Percentiles rank a stretch among this genome's conserved stretches.
These are phyloP conservation scores for Pachypeltis micranthus DNA, from an alignment of 1,140 invertebrate species.

Conservation along the genomic window DNA sequence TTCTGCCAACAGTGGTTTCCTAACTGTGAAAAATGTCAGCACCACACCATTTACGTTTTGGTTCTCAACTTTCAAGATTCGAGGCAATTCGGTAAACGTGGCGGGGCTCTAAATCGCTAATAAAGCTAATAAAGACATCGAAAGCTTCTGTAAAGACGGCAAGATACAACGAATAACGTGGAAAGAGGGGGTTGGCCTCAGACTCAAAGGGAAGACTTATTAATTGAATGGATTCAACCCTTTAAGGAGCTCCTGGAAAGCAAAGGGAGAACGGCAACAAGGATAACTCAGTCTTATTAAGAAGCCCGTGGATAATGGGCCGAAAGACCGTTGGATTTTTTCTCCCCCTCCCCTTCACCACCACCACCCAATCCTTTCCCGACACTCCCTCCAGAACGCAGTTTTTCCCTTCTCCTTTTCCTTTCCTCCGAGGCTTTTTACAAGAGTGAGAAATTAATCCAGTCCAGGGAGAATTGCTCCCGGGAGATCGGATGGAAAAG, in stretches of 20 bases:
- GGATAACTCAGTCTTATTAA: conserved; percentile 16
- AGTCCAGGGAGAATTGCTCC: neutral
- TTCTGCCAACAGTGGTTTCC: too few species aligned
- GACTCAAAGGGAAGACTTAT: conserved; percentile 7
- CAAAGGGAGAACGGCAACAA: conserved; percentile 1
- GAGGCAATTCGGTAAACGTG: too few species aligned
- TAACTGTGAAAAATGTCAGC: too few species aligned
- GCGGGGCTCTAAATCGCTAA: too few species aligned
- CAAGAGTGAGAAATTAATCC: neutral
- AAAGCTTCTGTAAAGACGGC: neutral
- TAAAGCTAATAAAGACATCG: neutral
- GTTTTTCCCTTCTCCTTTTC: too few species aligned
- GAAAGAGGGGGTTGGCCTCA: too few species aligned
- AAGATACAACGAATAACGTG: too few species aligned
- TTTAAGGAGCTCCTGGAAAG: neutral
- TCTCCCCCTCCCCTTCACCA: neutral
- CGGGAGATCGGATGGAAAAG: neutral
- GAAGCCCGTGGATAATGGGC: conserved; percentile 5
- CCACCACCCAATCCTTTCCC: neutral
- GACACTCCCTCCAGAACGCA: neutral
- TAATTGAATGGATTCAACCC: conserved; percentile 21
- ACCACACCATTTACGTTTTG: too few species aligned
- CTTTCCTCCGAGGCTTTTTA: neutral
- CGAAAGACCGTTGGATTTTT: conserved; percentile 13
- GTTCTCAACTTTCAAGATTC: too few species aligned